These are phyloP conservation scores for Parazoanthus atlanticus DNA, from an alignment of 92 coral and sea anemone species.

Conservation along the genomic window DNA sequence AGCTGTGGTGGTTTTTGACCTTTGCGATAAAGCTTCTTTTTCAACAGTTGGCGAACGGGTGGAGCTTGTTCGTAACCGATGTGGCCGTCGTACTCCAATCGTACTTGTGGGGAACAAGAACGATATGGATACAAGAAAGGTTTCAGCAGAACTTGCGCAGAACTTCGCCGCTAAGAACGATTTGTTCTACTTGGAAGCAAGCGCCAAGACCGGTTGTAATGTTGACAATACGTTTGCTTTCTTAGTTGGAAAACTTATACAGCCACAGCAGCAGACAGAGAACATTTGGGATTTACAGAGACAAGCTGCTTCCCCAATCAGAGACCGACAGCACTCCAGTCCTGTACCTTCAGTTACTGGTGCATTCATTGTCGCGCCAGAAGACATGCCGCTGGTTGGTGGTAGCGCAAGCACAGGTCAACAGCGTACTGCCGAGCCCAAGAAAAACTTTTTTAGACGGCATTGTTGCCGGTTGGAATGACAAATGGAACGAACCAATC, in stretches of 20 bases:
- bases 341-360: constrained; percentile 6
- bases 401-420: neutral
- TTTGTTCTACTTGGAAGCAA: constrained; percentile 72
- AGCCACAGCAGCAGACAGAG: constrained; percentile 25
- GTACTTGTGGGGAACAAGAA: constrained; percentile 57
- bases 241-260: constrained; percentile 58
- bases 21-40: constrained; percentile 43
- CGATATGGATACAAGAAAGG: constrained; percentile 26
- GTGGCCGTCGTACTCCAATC: constrained; percentile 45
- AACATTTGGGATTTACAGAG: neutral
- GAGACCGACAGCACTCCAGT: neutral
- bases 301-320: neutral
- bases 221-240: constrained; percentile 71
- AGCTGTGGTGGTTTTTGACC: constrained; percentile 70
- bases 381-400: neutral
- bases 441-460: neutral
- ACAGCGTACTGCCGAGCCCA: neutral
- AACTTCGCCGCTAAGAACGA: constrained; percentile 4
- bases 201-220: constrained; percentile 67
- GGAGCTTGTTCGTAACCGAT: constrained; percentile 49
- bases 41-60: constrained; percentile 56
- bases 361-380: neutral
- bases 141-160: neutral
- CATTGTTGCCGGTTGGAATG: neutral
- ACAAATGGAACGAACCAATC: no score